Conservation (phyloP, 53 echinoderm and acorn worm genomes). For the Echinarachnius parma region DNA sequence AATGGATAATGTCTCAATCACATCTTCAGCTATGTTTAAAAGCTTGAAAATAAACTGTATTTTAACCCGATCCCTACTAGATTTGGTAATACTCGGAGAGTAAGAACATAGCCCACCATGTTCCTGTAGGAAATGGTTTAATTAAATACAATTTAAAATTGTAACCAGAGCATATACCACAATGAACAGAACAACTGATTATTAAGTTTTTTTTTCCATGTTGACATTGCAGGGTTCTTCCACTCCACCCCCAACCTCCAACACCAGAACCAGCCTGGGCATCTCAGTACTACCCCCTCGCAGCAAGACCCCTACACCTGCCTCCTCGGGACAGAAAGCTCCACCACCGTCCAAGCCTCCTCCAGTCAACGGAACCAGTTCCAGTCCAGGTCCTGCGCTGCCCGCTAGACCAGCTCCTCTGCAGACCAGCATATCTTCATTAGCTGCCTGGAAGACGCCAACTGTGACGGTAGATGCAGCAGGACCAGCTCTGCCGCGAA, state of each 20-base stretch:
- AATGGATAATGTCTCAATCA: no score
- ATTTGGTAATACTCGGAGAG: no score
- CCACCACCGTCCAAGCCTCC: background rate
- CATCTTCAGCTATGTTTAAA: no score
- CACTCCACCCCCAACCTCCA: slow-evolving; percentile 21
- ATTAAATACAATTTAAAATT: no score
- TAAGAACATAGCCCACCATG: no score
- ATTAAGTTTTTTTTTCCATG: background rate
- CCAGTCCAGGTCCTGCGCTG: background rate
- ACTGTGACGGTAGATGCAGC: slow-evolving; percentile 11
- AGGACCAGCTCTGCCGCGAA: slow-evolving; percentile 15
- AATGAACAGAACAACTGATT: no score
- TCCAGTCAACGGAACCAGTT: no score
- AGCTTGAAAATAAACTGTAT: no score
- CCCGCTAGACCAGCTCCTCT: slow-evolving; percentile 6
- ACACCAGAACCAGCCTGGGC: slow-evolving; percentile 17
- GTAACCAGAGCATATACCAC: no score
- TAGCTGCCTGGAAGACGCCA: slow-evolving; percentile 16
- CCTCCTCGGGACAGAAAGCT: background rate
- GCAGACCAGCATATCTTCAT: no score
- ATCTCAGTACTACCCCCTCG: slow-evolving; percentile 13
- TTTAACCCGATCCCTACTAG: no score
- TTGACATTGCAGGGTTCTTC: background rate
- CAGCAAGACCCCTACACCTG: slow-evolving; percentile 30
- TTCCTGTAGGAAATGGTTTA: no score